A percentile compares a stretch with the other conserved stretches of the same genome.
Conservation (phyloP, 1,140 invertebrate species). For the Zaprionus ornatus region DNA sequence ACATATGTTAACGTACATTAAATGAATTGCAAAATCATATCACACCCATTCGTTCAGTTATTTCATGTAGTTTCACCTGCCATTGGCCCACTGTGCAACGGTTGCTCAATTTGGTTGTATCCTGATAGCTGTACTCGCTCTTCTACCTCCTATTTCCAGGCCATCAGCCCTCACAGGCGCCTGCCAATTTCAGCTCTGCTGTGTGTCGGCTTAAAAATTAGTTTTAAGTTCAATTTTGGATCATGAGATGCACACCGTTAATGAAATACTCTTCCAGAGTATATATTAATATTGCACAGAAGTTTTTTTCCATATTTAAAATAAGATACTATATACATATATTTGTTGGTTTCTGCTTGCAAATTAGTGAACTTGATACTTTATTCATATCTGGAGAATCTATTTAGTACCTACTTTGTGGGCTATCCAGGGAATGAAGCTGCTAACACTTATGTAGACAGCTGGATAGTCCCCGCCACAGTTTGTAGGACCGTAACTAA, state of each 20-base stretch:
- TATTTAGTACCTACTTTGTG: background rate
- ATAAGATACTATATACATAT: too few relatives aligned
- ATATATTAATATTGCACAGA: too few relatives aligned
- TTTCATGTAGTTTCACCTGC: background rate
- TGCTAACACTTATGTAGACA: background rate
- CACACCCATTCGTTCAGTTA: background rate
- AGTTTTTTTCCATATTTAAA: too few relatives aligned
- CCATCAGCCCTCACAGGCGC: constrained; percentile 7
- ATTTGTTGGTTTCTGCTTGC: too few relatives aligned
- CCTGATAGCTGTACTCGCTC: constrained; percentile 17
- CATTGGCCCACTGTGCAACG: constrained; percentile 21
- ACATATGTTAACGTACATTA: too few relatives aligned
- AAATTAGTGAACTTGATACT: too few relatives aligned
- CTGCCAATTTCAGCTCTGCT: constrained; percentile 73
- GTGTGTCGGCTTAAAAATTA: constrained; percentile 53
- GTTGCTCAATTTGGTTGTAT: constrained; percentile 33
- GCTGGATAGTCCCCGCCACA: background rate
- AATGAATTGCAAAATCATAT: too few relatives aligned
- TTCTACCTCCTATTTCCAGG: background rate
- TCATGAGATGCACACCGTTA: background rate
- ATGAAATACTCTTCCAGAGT: too few relatives aligned
- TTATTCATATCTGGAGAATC: background rate
- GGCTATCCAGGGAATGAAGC: background rate
- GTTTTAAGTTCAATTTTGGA: constrained; percentile 68
- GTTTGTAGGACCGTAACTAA: background rate